phyloP scores from a whole-genome alignment of 2,888 invertebrate species.

The Epirrhoe alternata region DNA sequence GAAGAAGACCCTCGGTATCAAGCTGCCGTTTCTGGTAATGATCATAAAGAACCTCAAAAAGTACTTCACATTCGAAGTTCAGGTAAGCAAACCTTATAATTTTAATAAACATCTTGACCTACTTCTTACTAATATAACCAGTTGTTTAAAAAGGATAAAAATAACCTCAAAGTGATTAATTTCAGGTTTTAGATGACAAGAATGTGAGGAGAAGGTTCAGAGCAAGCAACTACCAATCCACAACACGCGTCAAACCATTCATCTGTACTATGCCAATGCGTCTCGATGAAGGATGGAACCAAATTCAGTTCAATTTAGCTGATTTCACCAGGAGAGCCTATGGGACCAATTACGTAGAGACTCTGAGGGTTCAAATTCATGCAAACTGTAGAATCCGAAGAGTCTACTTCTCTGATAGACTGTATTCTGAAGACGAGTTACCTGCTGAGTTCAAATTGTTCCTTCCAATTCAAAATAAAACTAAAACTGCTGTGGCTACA shows the following conservation, averaged over 20 bases:
- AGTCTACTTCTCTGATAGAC: constrained; percentile 94
- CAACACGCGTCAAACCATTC: constrained; percentile 97
- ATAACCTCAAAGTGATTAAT: constrained; percentile 56
- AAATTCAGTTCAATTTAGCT: constrained; percentile 97
- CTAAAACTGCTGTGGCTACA: constrained; percentile 82
- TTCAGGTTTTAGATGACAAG: constrained; percentile 96
- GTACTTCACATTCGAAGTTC: constrained; percentile 98
- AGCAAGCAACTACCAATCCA: constrained; percentile 98
- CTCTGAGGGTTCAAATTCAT: constrained; percentile 95
- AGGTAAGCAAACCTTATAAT: constrained; percentile 84
- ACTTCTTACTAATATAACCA: neutral
- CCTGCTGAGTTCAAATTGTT: constrained; percentile 98
- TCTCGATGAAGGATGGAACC: constrained; percentile 97
- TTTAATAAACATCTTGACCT: neutral
- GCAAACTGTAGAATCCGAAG: constrained; percentile 97
- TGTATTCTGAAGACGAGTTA: constrained; percentile 97
- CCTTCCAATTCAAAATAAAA: constrained; percentile 94
- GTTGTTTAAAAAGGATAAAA: constrained; percentile 4
- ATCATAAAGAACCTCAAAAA: constrained; percentile 97
- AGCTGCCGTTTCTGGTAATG: constrained; percentile 96
- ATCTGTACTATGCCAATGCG: constrained; percentile 99
- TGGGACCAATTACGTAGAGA: constrained; percentile 98
- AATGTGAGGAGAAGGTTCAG: constrained; percentile 94
- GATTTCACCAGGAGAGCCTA: constrained; percentile 97
- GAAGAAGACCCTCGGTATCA: constrained; percentile 95